Evolutionary conservation across 1,140 invertebrate species (phyloP).

Genomic region (Prorops nasuta): DNA sequence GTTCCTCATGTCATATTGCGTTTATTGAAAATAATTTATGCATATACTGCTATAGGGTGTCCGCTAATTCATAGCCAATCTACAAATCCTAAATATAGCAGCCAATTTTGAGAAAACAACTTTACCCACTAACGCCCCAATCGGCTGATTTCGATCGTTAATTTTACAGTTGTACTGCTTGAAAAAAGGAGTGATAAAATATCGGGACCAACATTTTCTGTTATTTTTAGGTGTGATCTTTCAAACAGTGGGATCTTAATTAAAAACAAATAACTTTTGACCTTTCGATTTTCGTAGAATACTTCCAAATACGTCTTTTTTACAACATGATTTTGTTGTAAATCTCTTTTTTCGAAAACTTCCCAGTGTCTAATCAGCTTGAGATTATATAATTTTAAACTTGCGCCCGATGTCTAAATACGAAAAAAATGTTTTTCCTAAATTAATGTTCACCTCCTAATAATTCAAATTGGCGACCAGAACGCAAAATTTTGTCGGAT

Average conservation of each 20-base stretch:
- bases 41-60: background rate
- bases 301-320: background rate
- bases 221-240: too few relatives aligned
- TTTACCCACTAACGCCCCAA: background rate
- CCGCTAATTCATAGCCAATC: too few relatives aligned
- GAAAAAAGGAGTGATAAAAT: background rate
- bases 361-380: background rate
- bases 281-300: background rate
- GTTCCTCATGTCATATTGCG: slow-evolving; percentile 2
- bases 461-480: too few relatives aligned
- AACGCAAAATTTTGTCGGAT: too few relatives aligned
- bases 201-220: background rate
- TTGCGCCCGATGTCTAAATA: background rate
- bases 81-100: too few relatives aligned
- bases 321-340: background rate
- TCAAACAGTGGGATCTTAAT: background rate
- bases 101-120: too few relatives aligned
- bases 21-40: background rate
- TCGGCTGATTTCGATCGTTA: background rate
- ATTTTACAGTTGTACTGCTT: background rate
- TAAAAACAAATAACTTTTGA: background rate
- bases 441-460: too few relatives aligned
- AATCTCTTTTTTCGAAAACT: background rate
- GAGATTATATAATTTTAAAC: background rate
- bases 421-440: too few relatives aligned